Conservation (phyloP, 2,888 invertebrate species). For the Saturnia japonica region DNA sequence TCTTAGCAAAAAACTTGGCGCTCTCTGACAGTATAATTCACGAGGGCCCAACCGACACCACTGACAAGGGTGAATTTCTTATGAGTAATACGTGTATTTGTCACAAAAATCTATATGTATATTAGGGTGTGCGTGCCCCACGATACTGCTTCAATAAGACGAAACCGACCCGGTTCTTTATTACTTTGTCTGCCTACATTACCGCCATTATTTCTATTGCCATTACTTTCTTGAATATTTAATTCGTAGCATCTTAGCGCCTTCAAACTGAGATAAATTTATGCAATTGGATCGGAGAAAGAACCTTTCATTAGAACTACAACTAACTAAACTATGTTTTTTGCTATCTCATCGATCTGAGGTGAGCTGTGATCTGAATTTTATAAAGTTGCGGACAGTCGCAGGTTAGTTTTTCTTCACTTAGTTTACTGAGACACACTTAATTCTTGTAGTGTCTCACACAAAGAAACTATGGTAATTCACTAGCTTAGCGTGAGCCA, state of each 20-base stretch:
- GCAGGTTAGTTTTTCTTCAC: slow-evolving; percentile 44
- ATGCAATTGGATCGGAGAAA: slow-evolving; percentile 52
- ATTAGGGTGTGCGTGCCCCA: slow-evolving; percentile 40
- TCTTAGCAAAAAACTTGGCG: slow-evolving; percentile 71
- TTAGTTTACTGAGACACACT: slow-evolving; percentile 40
- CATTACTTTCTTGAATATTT: slow-evolving; percentile 44
- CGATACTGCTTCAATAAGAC: slow-evolving; percentile 39
- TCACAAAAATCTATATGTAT: slow-evolving; percentile 64
- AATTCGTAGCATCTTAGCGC: slow-evolving; percentile 45
- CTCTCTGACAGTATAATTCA: slow-evolving; percentile 72
- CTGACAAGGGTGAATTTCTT: slow-evolving; percentile 72
- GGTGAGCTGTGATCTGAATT: slow-evolving; percentile 57
- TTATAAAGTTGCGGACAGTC: slow-evolving; percentile 61
- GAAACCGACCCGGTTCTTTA: slow-evolving; percentile 44
- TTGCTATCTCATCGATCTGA: slow-evolving; percentile 52
- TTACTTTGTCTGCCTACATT: slow-evolving; percentile 40
- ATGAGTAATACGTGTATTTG: slow-evolving; percentile 63
- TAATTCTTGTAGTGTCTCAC: slow-evolving; percentile 42
- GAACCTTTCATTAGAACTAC: slow-evolving; percentile 70
- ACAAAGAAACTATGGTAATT: slow-evolving; percentile 65
- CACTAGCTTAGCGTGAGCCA: slow-evolving; percentile 64
- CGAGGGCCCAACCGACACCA: slow-evolving; percentile 55
- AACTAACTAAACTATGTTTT: slow-evolving; percentile 67
- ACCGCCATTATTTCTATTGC: slow-evolving; percentile 40
- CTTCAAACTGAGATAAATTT: slow-evolving; percentile 57